Conservation (phyloP, 2,888 invertebrate genomes). For the Clunio marinus region DNA sequence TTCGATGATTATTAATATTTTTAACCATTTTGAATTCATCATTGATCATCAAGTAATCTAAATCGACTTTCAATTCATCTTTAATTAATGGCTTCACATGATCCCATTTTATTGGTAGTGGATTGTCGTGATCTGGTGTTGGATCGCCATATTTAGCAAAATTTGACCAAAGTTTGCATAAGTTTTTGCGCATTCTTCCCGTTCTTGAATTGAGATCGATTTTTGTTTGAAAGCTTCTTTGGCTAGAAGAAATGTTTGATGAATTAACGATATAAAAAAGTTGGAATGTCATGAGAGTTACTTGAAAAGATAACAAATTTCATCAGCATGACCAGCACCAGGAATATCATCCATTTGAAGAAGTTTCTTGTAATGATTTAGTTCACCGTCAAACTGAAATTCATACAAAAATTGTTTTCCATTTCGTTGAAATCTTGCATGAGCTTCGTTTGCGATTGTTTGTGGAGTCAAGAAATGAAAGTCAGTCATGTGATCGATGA, state of each 20-base stretch:
- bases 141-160: slow-evolving; percentile 58
- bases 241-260: neutral
- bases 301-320: slow-evolving; percentile 58
- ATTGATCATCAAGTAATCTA: slow-evolving; percentile 47
- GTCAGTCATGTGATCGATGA: slow-evolving; percentile 55
- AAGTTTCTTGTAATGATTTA: slow-evolving; percentile 55
- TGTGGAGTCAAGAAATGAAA: slow-evolving; percentile 47
- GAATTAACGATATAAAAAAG: neutral
- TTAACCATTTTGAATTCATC: slow-evolving; percentile 44
- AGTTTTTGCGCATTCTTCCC: slow-evolving; percentile 49
- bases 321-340: slow-evolving; percentile 61
- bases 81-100: neutral
- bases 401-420: slow-evolving; percentile 51
- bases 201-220: slow-evolving; percentile 40
- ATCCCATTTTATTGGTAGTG: slow-evolving; percentile 33
- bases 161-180: slow-evolving; percentile 59
- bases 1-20: slow-evolving; percentile 47
- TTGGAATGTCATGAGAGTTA: slow-evolving; percentile 34
- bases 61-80: slow-evolving; percentile 41
- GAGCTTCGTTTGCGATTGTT: slow-evolving; percentile 45
- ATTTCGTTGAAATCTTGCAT: slow-evolving; percentile 43
- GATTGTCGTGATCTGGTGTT: slow-evolving; percentile 44
- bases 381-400: slow-evolving; percentile 56
- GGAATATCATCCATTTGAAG: slow-evolving; percentile 49
- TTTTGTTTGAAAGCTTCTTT: neutral